These are phyloP conservation scores for Sebastes flavidus DNA, from an alignment of 2,797 vertebrate genomes.

Conservation along the genomic window DNA sequence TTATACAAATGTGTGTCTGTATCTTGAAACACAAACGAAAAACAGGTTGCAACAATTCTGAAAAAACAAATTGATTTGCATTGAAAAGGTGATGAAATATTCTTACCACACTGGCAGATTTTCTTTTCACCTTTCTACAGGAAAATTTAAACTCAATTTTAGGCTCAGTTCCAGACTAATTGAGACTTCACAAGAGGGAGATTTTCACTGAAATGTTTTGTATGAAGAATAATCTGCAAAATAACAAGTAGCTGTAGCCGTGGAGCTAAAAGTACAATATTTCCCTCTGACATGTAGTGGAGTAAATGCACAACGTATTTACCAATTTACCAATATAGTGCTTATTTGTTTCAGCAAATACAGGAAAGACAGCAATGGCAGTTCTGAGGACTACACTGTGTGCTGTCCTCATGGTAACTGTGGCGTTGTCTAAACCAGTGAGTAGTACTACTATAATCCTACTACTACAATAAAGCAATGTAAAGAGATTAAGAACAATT, in stretches of 20 bases:
- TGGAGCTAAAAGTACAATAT: not conserved
- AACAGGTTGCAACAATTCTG: not conserved
- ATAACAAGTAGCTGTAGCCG: not conserved
- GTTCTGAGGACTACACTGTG: slow-evolving; percentile 17
- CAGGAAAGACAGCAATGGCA: slow-evolving; percentile 26
- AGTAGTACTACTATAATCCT: slow-evolving; percentile 12
- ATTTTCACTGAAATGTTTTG: not conserved
- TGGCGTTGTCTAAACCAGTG: slow-evolving; percentile 58
- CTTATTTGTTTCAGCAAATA: slow-evolving; percentile 23
- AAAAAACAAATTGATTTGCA: not conserved
- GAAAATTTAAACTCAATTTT: not conserved
- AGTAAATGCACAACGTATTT: not conserved
- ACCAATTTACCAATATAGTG: not conserved
- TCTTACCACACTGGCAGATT: not conserved
- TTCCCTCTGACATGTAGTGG: not conserved
- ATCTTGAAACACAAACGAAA: too few species aligned
- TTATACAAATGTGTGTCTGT: too few species aligned
- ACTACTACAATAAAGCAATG: not conserved
- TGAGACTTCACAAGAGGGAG: not conserved
- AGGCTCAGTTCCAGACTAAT: not conserved
- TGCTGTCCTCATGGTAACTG: slow-evolving; percentile 40
- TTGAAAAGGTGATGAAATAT: not conserved
- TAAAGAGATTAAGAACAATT: not conserved
- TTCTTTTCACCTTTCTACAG: not conserved
- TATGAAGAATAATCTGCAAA: not conserved